These are phyloP conservation scores for Hirudo medicinalis DNA, from an alignment of 1,140 invertebrate genomes.

Conservation along the genomic window DNA sequence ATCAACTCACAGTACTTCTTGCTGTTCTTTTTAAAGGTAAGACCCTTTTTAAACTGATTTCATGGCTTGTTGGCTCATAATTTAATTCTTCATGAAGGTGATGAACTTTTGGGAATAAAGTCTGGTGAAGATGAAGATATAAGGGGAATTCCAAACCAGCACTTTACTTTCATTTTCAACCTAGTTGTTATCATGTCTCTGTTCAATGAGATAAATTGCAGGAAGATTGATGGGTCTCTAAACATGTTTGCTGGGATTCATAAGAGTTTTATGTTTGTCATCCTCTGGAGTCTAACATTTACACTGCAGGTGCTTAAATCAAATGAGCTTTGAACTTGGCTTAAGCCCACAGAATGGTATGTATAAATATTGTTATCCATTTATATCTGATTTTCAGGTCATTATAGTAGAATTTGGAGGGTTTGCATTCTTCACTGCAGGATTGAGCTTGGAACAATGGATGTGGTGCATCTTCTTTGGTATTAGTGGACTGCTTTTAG, in stretches of 20 bases:
- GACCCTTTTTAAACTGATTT: neutral
- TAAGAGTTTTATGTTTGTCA: slow-evolving; percentile 91
- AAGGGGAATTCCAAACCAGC: slow-evolving; percentile 58
- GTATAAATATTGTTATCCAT: too few relatives aligned
- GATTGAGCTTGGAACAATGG: slow-evolving; percentile 84
- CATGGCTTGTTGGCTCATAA: neutral
- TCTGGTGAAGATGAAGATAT: slow-evolving; percentile 50
- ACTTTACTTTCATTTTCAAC: slow-evolving; percentile 97
- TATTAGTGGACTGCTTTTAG: slow-evolving; percentile 85
- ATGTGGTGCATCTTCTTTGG: slow-evolving; percentile 97
- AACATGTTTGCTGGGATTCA: slow-evolving; percentile 78
- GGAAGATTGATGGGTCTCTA: slow-evolving; percentile 93
- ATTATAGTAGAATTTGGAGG: slow-evolving; percentile 93
- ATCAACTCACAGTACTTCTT: slow-evolving; percentile 87
- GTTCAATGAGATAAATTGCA: slow-evolving; percentile 95
- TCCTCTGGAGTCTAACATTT: slow-evolving; percentile 83
- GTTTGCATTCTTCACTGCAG: slow-evolving; percentile 83
- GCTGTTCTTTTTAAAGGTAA: slow-evolving; percentile 34
- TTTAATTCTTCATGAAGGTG: slow-evolving; percentile 31
- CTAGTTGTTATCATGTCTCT: slow-evolving; percentile 99
- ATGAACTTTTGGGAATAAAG: slow-evolving; percentile 75
- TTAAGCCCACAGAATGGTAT: too few relatives aligned
- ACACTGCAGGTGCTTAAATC: slow-evolving; percentile 61
- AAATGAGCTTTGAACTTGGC: too few relatives aligned
- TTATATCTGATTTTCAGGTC: slow-evolving; percentile 47